Evolutionary conservation across 2,113 vertebrate genomes (phyloP), one percentile per base, ranked within the genome.

Genomic region (Amphilophus citrinellus): DNA sequence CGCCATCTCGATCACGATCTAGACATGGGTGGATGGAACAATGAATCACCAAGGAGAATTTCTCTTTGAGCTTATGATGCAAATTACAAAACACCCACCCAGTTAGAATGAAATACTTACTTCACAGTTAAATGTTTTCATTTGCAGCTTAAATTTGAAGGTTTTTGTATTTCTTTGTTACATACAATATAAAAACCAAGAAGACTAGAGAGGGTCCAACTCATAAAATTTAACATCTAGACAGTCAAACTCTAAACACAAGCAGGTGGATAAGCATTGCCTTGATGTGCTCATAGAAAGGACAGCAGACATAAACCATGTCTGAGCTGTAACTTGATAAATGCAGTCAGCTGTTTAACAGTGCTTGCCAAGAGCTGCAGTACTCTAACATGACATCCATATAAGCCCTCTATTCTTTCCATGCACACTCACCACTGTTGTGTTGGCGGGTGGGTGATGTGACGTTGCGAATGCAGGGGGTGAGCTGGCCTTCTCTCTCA

Each of bases 401-500:
- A 85, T 79, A 83, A 84, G 77, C 59, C 17, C 15, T 80, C 62
- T 87, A 60, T 84, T 89, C 84, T 86, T 39, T 73, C 75, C 56
- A 73, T 20, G 50, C 66, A 60, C 86, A 96, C 97, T 91, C 95
- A 99, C 98, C 98, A 85, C 95, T 95, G 89, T 97, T 97, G 92
- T 98, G 96, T 80, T 99, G 98, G 39, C 98, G 96, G 77, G 98
- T 99, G 90, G 98, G 98, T 71, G 98, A 99, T 77, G 98, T 99
- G 88, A 99, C 96, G 85, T 99, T 99, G 86, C 98, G 97, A 92
- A 99, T 99, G 94, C 98, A 99, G 0, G 98, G 98, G 75, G 98
- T 99, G 80, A 99, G 98, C 79, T 99, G 98, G 79, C 98, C 97
- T 87, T 99, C 98, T 78, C 98, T 96, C 93, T 99, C 98, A 2